A percentile compares a stretch with the other conserved stretches of the same genome.
Evolutionary conservation across 1,140 invertebrate species (phyloP).

Genomic region (Cotesia chilonis): DNA sequence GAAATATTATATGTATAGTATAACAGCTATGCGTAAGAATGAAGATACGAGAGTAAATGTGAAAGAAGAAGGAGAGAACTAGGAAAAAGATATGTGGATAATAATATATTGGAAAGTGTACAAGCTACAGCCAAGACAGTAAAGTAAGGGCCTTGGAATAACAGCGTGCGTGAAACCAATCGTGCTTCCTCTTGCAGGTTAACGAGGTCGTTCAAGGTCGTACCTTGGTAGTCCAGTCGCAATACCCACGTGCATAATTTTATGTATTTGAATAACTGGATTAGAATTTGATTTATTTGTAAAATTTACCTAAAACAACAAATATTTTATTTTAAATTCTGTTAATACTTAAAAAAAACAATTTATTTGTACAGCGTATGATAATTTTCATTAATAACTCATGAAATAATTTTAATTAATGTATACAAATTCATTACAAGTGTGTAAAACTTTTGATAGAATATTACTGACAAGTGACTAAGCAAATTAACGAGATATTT

Average conservation of each 20-base stretch:
- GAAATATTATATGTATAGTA: no score
- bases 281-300: no score
- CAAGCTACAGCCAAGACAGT: slow-evolving; percentile 22
- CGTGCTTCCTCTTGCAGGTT: slow-evolving; percentile 43
- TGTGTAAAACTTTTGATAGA: no score
- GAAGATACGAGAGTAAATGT: slow-evolving; percentile 10
- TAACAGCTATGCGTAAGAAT: slow-evolving; percentile 1
- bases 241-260: neutral
- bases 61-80: slow-evolving; percentile 24
- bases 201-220: slow-evolving; percentile 45
- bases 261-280: neutral
- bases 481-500: no score
- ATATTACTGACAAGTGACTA: no score
- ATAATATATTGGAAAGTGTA: neutral
- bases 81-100: slow-evolving; percentile 30
- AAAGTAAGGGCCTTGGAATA: slow-evolving; percentile 7
- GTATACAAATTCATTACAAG: no score
- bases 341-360: no score
- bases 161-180: slow-evolving; percentile 35
- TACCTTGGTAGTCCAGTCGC: slow-evolving; percentile 20
- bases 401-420: neutral
- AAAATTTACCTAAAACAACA: no score
- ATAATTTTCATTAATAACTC: no score
- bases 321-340: no score
- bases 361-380: no score